Evolutionary conservation across 2,797 vertebrate genomes (phyloP), one percentile per base, ranked within the genome.

Genomic region (Dicrostonyx torquatus): DNA sequence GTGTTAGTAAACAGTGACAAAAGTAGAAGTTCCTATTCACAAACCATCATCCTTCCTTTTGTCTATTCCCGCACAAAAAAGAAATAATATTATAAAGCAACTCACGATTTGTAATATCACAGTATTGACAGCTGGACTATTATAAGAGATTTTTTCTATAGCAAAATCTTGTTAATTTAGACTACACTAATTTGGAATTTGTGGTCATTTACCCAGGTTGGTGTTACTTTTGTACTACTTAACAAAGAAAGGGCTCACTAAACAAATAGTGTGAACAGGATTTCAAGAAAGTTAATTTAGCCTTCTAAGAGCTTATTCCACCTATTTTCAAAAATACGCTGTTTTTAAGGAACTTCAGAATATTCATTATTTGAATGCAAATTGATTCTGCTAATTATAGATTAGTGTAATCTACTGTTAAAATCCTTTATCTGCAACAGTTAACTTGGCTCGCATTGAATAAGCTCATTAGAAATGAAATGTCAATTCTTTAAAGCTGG

Each of bases 321-420:
- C 92, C 58, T 96, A 95, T 96, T 97, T 94, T 95, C 92, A 96
- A 96, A 75, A 97, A 94, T 43, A 92, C 79, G 66, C 34, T 78
- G 24, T 92, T 96, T 94, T 95, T 94, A 70, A 91, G 95, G 89
- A 96, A 94, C 43, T 91, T 92, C 37, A 86, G 78, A 55, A 83
- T 94, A 93, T 95, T 96, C 85, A 93, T 93, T 95, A 97, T 94
- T 90, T 93, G 80, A 97, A 96, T 95, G 91, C n/a, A 97, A 96
- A 96, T 58, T 95, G 90, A 95, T 97, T 93, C 31, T 86, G 78
- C 70, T 96, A 96, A 96, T 96, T 97, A 96, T 90, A 96, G 86
- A 82, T 96, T 94, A 94, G 29, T 68, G 70, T 93, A 90, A 95
- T 84, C 90, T 95, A 90, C 76, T 93, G 91, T 94, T 96, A 95